Conservation (phyloP, 2,888 invertebrate species). For the Hirudinaria manillensis region DNA sequence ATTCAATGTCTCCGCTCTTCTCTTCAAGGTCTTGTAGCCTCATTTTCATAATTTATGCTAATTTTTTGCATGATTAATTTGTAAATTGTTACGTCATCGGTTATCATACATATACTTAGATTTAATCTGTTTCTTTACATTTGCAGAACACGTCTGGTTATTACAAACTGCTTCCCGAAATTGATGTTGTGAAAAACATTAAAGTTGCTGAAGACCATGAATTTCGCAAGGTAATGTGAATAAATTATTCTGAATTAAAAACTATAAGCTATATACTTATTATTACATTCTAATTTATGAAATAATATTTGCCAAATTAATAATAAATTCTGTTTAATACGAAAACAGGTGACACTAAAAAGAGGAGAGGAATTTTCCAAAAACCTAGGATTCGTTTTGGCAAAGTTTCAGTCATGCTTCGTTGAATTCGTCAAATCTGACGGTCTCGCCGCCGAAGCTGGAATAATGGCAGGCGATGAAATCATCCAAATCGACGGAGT, state of each 20-base stretch:
- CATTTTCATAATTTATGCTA: too few species aligned
- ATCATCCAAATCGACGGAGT: neutral
- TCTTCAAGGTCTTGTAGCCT: neutral
- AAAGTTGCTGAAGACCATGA: conserved; percentile 6
- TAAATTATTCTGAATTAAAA: too few species aligned
- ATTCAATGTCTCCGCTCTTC: neutral
- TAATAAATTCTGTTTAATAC: neutral
- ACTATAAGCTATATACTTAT: too few species aligned
- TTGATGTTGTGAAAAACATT: neutral
- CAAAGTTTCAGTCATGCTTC: neutral
- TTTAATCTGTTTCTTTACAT: neutral
- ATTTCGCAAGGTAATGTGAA: too few species aligned
- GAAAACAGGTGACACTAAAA: neutral
- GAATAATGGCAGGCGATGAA: conserved; percentile 4
- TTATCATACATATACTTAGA: neutral
- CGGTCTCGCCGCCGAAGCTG: neutral
- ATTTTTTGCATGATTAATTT: too few species aligned
- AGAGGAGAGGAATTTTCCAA: neutral
- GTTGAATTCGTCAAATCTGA: neutral
- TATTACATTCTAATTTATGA: neutral
- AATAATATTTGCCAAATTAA: neutral
- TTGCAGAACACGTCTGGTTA: neutral
- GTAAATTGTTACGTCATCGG: neutral
- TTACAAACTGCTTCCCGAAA: conserved; percentile 1
- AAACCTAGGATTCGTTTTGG: neutral